Conservation (phyloP, 2,888 invertebrate species). For the Drosophila infuscata region DNA sequence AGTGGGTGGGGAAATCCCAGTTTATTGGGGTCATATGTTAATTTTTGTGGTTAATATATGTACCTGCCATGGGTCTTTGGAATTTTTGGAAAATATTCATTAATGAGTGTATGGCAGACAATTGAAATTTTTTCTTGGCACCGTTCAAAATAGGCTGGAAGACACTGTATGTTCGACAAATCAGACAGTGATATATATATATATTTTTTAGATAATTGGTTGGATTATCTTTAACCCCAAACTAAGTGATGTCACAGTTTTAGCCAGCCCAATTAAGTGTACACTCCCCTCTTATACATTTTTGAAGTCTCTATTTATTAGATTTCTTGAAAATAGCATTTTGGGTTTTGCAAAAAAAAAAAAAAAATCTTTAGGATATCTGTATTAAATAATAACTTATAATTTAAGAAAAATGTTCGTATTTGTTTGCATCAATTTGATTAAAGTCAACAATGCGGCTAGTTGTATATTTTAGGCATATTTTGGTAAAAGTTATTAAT, state of each 20-base stretch:
- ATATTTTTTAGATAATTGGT: neutral
- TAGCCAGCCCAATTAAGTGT: neutral
- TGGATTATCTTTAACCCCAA: neutral
- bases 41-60: no score
- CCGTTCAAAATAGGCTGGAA: no score
- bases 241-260: neutral
- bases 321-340: conserved; percentile 62
- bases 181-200: neutral
- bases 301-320: conserved; percentile 60
- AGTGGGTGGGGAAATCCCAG: no score
- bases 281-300: conserved; percentile 26
- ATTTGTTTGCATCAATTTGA: conserved; percentile 44
- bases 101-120: no score
- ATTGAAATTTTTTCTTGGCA: no score
- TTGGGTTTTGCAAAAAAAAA: conserved; percentile 52
- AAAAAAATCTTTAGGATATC: conserved; percentile 17
- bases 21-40: no score
- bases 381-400: conserved; percentile 49
- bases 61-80: no score
- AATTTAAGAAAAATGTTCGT: conserved; percentile 39
- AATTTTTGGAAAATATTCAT: no score
- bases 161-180: neutral
- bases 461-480: conserved; percentile 46
- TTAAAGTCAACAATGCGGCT: conserved; percentile 58
- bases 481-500: conserved; percentile 39